These are phyloP conservation scores for Saguinus midas DNA, from an alignment of 2,113 vertebrate species.

Conservation along the genomic window DNA sequence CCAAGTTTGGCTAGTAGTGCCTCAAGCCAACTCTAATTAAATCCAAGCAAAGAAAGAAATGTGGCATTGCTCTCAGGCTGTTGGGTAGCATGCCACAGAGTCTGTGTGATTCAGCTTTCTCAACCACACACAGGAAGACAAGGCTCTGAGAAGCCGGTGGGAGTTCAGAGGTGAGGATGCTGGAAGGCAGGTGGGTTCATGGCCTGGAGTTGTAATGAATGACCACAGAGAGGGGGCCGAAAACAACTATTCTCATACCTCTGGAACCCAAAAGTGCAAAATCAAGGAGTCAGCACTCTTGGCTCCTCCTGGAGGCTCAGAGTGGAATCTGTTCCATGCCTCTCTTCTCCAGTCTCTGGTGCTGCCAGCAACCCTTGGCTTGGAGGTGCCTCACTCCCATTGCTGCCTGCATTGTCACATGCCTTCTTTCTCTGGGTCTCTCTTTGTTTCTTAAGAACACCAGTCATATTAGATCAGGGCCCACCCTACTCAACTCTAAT, in stretches of 20 bases:
- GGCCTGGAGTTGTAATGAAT: neutral
- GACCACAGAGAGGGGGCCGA: neutral
- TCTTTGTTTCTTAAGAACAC: neutral
- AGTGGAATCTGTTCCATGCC: neutral
- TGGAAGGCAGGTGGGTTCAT: neutral
- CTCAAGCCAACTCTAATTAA: neutral
- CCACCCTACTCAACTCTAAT: neutral
- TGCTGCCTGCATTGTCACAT: neutral
- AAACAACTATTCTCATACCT: neutral
- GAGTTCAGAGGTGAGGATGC: neutral
- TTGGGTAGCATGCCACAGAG: too few relatives aligned
- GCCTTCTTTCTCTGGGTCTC: neutral
- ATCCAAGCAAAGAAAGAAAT: neutral
- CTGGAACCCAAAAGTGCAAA: neutral
- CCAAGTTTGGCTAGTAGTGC: neutral
- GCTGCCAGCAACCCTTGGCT: neutral
- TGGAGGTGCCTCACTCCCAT: neutral
- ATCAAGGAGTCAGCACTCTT: neutral
- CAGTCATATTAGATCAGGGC: neutral
- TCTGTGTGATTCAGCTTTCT: neutral
- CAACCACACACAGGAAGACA: neutral
- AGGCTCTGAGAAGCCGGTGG: neutral
- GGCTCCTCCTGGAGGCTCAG: neutral
- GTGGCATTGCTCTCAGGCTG: neutral
- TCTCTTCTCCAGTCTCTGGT: neutral